phyloP scores from a whole-genome alignment of 2,797 vertebrate genomes.

The Catharus ustulatus region DNA sequence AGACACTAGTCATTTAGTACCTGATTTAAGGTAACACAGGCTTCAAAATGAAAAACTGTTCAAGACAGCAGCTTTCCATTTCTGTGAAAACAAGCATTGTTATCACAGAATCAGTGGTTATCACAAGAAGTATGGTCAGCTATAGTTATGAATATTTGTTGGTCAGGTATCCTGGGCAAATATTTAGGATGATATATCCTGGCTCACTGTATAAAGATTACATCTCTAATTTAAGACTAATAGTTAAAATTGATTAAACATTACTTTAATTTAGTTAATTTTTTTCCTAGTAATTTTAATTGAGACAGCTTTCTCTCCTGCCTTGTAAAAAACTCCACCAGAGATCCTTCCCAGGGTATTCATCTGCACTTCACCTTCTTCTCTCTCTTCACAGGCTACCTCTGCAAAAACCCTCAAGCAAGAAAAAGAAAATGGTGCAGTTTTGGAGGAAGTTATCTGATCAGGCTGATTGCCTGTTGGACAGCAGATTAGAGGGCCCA shows the following conservation, averaged over 20 bases:
- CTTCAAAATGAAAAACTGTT: constrained; percentile 15
- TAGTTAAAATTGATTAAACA: background rate
- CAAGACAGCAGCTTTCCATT: background rate
- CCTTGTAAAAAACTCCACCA: background rate
- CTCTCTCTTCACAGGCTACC: background rate
- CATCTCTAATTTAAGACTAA: background rate
- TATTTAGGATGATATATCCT: background rate
- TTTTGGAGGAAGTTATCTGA: background rate
- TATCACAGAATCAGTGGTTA: background rate
- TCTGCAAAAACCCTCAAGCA: background rate
- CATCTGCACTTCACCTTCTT: background rate
- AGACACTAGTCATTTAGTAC: constrained; percentile 17
- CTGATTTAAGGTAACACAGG: constrained; percentile 2
- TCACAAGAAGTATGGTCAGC: background rate
- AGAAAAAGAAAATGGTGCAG: background rate
- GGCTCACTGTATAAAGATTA: background rate
- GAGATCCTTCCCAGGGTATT: background rate
- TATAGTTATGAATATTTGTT: background rate
- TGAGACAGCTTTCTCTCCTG: background rate
- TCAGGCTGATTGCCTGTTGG: background rate
- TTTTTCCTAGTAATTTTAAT: background rate
- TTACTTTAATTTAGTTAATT: background rate
- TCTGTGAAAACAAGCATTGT: background rate
- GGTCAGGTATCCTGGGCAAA: background rate
- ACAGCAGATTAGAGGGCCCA: background rate